Evolutionary conservation across 1,140 invertebrate species (phyloP).

Genomic region (Nautilus pompilius): DNA sequence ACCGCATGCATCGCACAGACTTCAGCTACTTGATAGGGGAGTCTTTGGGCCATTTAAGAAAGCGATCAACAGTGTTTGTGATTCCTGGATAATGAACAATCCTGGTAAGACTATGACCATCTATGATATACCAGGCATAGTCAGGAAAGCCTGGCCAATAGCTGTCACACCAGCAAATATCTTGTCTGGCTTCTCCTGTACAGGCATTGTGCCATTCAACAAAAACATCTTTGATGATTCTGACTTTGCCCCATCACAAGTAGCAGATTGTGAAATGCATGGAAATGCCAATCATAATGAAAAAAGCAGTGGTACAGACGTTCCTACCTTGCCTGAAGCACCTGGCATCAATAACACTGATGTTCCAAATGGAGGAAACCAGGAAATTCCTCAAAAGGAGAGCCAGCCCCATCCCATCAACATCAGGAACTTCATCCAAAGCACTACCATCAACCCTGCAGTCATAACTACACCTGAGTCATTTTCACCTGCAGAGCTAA

Average conservation of each 20-base stretch:
- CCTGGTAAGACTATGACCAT: conserved; percentile 57
- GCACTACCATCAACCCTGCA: too few species aligned
- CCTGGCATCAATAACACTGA: too few species aligned
- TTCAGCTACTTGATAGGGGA: conserved; percentile 16
- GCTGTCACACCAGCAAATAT: conserved; percentile 7
- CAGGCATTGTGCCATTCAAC: conserved; percentile 5
- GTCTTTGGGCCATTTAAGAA: conserved; percentile 20
- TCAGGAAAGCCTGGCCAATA: background rate
- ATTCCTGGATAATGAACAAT: conserved; percentile 56
- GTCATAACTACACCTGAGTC: too few species aligned
- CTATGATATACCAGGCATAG: conserved; percentile 48
- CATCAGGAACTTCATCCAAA: too few species aligned
- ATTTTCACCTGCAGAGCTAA: too few species aligned
- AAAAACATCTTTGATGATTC: conserved; percentile 4
- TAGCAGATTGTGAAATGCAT: conserved; percentile 1
- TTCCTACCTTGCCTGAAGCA: too few species aligned
- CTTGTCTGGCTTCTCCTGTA: conserved; percentile 3
- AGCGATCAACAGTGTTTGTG: conserved; percentile 38
- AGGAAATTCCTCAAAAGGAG: too few species aligned
- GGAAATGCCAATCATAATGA: too few species aligned
- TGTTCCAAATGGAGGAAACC: too few species aligned
- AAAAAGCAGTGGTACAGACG: too few species aligned
- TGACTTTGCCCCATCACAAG: background rate
- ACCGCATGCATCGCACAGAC: conserved; percentile 18
- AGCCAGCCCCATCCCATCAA: too few species aligned